These are phyloP conservation scores for Leptopilina boulardi DNA, from an alignment of 1,140 invertebrate genomes.

Conservation along the genomic window DNA sequence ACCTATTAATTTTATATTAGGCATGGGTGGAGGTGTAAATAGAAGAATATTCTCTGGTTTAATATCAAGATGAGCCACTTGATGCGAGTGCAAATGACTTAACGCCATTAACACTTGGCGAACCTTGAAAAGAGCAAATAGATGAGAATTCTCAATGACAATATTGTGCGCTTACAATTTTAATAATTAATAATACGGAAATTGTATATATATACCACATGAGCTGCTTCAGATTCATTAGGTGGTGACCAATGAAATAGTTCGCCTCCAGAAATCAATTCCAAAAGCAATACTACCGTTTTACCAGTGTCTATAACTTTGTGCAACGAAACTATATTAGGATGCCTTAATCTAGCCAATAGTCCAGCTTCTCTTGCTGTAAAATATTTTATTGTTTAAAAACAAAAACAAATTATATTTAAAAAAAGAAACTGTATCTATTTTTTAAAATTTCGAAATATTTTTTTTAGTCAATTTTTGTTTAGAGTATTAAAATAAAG, in stretches of 20 bases:
- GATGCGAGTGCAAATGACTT: constrained; percentile 81
- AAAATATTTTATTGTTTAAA: constrained; percentile 53
- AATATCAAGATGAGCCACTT: constrained; percentile 84
- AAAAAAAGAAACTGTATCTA: no score
- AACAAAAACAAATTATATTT: no score
- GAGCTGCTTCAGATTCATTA: constrained; percentile 81
- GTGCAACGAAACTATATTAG: constrained; percentile 80
- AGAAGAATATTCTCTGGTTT: constrained; percentile 83
- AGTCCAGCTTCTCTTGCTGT: constrained; percentile 79
- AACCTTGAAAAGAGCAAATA: constrained; percentile 67
- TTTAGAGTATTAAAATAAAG: no score
- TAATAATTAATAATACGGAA: constrained; percentile 30
- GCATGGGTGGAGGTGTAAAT: constrained; percentile 76
- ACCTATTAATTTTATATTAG: constrained; percentile 78
- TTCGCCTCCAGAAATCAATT: constrained; percentile 80
- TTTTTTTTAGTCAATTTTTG: no score
- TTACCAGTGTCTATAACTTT: constrained; percentile 81
- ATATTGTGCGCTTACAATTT: constrained; percentile 36
- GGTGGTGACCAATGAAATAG: constrained; percentile 80
- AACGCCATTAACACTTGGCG: constrained; percentile 82
- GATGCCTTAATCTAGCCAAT: constrained; percentile 78
- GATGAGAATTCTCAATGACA: constrained; percentile 17
- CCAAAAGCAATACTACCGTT: constrained; percentile 81
- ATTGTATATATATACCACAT: constrained; percentile 70
- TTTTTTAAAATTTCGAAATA: no score